Evolutionary conservation across 2,113 vertebrate species (phyloP).

Genomic region (Oryzias celebensis): DNA sequence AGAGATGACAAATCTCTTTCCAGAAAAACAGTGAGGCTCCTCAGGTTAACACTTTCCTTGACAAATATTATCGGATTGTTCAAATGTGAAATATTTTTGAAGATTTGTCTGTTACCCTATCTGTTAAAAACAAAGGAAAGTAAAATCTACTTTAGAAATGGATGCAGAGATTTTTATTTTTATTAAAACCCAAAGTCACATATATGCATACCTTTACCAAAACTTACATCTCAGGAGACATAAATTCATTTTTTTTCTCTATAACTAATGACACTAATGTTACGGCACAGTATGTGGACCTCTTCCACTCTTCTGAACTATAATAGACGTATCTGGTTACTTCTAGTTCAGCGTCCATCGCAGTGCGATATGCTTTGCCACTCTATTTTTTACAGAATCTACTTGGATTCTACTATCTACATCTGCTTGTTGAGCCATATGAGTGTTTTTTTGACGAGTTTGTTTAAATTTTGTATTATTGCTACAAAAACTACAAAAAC

Average conservation of each 20-base stretch:
- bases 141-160: neutral
- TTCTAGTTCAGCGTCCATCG: slow-evolving; percentile 45
- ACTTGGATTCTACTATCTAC: slow-evolving; percentile 26
- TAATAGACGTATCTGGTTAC: slow-evolving; percentile 41
- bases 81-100: slow-evolving; percentile 22
- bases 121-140: slow-evolving; percentile 3
- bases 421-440: slow-evolving; percentile 46
- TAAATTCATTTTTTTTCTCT: neutral
- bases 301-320: slow-evolving; percentile 22
- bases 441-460: slow-evolving; percentile 54
- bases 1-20: slow-evolving; percentile 7
- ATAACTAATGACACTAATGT: neutral
- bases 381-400: slow-evolving; percentile 45
- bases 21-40: neutral
- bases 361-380: slow-evolving; percentile 29
- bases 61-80: slow-evolving; percentile 24
- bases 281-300: neutral
- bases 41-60: slow-evolving; percentile 24
- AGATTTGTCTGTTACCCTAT: slow-evolving; percentile 29
- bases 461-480: slow-evolving; percentile 38
- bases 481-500: slow-evolving; percentile 24
- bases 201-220: slow-evolving; percentile 14
- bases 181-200: neutral
- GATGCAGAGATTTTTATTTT: slow-evolving; percentile 3
- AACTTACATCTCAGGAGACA: neutral